Conservation (phyloP, 2,797 vertebrate species). For the Urosaurus nigricauda region DNA sequence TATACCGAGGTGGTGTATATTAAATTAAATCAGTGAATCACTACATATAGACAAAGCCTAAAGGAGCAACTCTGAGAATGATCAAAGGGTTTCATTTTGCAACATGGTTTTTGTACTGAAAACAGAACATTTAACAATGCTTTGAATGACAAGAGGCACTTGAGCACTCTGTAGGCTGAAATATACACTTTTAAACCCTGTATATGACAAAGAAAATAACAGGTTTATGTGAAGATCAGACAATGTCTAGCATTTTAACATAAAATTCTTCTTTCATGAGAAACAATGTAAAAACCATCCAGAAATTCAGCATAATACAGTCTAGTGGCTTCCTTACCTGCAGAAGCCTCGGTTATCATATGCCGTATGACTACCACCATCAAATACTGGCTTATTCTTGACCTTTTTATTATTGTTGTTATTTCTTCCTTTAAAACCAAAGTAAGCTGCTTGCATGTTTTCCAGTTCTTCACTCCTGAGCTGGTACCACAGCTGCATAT, state of each 20-base stretch:
- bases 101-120: not conserved
- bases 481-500: conserved; percentile 82
- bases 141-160: conserved; percentile 17
- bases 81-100: conserved; percentile 25
- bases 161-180: not conserved
- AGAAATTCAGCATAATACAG: not conserved
- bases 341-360: conserved; percentile 79
- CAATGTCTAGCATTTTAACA: not conserved
- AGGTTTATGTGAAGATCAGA: not conserved
- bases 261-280: not conserved
- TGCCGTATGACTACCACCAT: conserved; percentile 41
- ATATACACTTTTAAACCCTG: not conserved
- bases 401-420: conserved; percentile 84
- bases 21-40: conserved; percentile 33
- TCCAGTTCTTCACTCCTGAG: conserved; percentile 80
- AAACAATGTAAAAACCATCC: conserved; percentile 7
- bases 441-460: conserved; percentile 77
- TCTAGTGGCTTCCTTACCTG: conserved; percentile 77
- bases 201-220: not conserved
- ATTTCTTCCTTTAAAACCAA: conserved; percentile 84
- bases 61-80: not conserved
- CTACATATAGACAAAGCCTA: not conserved
- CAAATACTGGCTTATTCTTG: conserved; percentile 58
- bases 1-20: conserved; percentile 25
- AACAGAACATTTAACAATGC: not conserved